Base-by-base conservation (phyloP, 30 jellyfish, hydroid and myxozoan genomes). In the Pelagia noctiluca region DNA sequence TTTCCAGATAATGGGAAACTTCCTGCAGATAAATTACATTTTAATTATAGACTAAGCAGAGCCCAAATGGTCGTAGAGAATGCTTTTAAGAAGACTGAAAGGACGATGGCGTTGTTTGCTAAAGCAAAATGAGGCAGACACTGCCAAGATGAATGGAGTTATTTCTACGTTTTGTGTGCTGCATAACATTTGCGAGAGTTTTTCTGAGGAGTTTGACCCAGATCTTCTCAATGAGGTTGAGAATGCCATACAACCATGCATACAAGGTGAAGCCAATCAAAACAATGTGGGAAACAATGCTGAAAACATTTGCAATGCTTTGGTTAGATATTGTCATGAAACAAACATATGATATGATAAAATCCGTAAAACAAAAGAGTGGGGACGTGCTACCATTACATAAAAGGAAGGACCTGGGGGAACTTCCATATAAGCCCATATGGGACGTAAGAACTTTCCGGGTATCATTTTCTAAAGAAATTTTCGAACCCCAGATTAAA, bases 71-170 rank as follows among this genome's bases (percentile, higher is more conserved):
- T 71, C 4, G 84, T 34, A 7, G 84, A 71, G 30, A 71, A 71
- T 37, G 84, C 84, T 35, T 71, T 35, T 35, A n/a, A 29, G 8
- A 12, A 71, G 34, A 29, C 38, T 71, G 18, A 71, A 8, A n/a
- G 84, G 75, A 19, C 3, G 84, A 35, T 71, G 84, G 84, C 29
- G 84, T 3, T 31, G 76, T n/a, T 29, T 71, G 4, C 78, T 71
- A 4, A 71, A 71, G 38, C 76, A 31, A 46, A 71, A 66, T 33
- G 63, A 66, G 10, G 79, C 76, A 30, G 76, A 31, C 25, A n/a
- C 38, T 28, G 48, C 32, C 28, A 16, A 19, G 36, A 34, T 71
- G 32, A 71, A 71, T 35, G 21, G 21, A 21, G 32, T 22, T 31
- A 78, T 71, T 31, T 10, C 84, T 7, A 34, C 75, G 12, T 71